Base-by-base conservation (phyloP, 53 echinoderm and acorn worm genomes). In the Mesocentrotus franciscanus region DNA sequence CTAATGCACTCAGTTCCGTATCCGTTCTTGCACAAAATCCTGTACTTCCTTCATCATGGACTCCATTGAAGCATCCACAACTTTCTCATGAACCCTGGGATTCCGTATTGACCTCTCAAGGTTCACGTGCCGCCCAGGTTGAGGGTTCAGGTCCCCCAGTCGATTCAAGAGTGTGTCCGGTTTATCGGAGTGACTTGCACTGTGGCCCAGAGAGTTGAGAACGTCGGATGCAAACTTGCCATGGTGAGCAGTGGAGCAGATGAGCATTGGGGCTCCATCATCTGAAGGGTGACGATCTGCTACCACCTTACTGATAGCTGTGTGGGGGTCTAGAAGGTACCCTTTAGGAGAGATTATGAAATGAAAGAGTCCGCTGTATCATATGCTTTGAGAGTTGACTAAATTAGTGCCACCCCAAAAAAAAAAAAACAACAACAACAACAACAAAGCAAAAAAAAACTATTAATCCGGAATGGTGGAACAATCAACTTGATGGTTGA, bases 211-310 rank as follows among this genome's bases (percentile, higher is more conserved):
- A 10, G 97, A 95, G 20, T 61, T 66, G 85, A 96, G 92, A 33
- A 98, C 98, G 72, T 98, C 97, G 22, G 96, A 94, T 15, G 98
- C 96, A 94, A 98, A 98, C 96, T 98, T 98, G 92, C 96, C 96
- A 39, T 97, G 97, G 92, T 98, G 98, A 60, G 98, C 98, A 1
- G 98, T 98, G 90, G 97, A 95, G 66, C 97, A 96, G 71, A 98
- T 96, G 32, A 98, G 74, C 95, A 98, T 97, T 14, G 98, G 98
- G 17, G 92, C 95, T 10, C 60, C 85, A 49, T 98, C 97, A 6
- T 72, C 26, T 24, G 92, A 70, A 18, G 71, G 56, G 87, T 90
- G 92, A 26, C 97, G 97, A 91, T 98, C 97, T 33, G 97, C 98
- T 4, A 97, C 96, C 34, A 95, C 92, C 92, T 98, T 98, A 64